A percentile compares a stretch with the other conserved stretches of the same genome.
Conservation (phyloP, 2,113 vertebrate species). For the Phrynosoma platyrhinos region DNA sequence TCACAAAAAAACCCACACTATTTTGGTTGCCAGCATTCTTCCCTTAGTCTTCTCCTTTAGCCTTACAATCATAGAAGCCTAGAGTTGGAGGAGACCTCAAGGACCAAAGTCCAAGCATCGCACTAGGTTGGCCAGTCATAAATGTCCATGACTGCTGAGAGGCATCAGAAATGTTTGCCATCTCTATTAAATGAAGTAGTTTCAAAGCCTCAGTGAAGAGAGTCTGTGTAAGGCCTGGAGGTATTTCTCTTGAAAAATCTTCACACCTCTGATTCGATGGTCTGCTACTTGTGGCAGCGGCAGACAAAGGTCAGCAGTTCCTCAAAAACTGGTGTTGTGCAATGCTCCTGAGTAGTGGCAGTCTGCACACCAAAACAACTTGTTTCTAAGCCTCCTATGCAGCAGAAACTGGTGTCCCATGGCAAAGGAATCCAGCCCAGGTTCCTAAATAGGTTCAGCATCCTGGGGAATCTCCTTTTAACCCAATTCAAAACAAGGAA, state of each 20-base stretch:
- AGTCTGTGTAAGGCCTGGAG: not conserved
- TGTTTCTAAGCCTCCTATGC: no score
- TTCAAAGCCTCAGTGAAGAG: not conserved
- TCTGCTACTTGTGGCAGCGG: not conserved
- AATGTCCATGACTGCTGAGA: not conserved
- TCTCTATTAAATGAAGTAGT: not conserved
- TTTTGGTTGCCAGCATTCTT: not conserved
- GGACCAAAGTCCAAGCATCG: not conserved
- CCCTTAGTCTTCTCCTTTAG: not conserved
- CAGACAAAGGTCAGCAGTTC: not conserved
- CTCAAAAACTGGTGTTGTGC: not conserved
- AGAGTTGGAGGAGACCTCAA: not conserved
- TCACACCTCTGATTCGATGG: not conserved
- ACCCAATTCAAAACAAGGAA: no score
- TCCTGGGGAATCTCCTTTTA: no score
- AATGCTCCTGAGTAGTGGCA: no score
- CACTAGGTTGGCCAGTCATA: not conserved
- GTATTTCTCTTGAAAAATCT: not conserved
- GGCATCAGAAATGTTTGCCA: not conserved
- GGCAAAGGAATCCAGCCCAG: no score
- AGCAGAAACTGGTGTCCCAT: no score
- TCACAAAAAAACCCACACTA: not conserved
- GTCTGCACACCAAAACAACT: no score
- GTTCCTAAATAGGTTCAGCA: no score
- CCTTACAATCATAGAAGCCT: no score